Evolutionary conservation across 2,797 vertebrate species (phyloP).

Genomic region (Pipistrellus nathusii): DNA sequence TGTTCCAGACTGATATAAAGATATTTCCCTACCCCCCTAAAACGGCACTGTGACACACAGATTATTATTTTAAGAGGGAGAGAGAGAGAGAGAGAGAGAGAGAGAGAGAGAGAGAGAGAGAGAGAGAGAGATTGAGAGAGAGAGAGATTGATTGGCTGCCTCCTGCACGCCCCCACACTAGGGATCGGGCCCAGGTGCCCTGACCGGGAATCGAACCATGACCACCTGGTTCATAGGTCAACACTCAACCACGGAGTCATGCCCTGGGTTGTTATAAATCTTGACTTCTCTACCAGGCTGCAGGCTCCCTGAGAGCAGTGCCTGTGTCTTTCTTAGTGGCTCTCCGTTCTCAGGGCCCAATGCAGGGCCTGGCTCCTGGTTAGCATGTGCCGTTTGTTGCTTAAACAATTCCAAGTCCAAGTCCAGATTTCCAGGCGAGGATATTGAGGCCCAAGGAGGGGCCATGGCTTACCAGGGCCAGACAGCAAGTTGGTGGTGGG

Average conservation of each 20-base stretch:
- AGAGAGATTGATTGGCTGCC: no score
- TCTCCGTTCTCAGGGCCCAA: neutral
- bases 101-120: no score
- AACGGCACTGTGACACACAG: neutral
- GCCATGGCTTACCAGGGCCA: neutral
- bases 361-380: neutral
- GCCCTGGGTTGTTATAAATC: no score
- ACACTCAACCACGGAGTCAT: no score
- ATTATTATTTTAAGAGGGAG: neutral
- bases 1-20: slow-evolving; percentile 25
- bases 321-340: neutral
- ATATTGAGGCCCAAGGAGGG: neutral
- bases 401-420: neutral
- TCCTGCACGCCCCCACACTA: no score
- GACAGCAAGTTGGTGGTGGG: neutral
- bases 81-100: no score
- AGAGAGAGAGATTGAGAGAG: no score
- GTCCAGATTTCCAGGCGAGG: neutral
- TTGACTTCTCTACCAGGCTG: neutral
- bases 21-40: neutral
- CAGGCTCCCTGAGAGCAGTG: neutral
- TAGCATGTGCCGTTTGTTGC: neutral
- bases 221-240: no score
- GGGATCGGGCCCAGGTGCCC: no score
- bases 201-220: no score